Conservation (phyloP, 2,888 invertebrate species). For the Platerodrilus igneus region DNA sequence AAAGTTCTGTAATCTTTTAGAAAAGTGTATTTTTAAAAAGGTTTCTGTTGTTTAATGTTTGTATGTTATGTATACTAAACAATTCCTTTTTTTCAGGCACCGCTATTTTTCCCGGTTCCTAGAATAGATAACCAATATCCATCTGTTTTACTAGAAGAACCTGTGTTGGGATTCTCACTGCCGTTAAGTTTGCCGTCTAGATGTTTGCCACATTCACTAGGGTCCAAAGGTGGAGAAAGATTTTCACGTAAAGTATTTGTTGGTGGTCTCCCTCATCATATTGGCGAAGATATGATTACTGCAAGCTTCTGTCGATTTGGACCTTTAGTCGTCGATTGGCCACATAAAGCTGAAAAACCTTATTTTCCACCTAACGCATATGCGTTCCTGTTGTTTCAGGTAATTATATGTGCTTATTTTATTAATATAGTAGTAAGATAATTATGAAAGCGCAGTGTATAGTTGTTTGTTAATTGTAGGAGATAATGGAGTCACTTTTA, state of each 20-base stretch:
- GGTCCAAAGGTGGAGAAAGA: constrained; percentile 79
- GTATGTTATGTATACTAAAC: no score
- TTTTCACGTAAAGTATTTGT: constrained; percentile 97
- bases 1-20: no score
- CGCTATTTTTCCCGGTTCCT: constrained; percentile 76
- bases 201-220: constrained; percentile 83
- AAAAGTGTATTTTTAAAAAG: no score
- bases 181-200: constrained; percentile 74
- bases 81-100: constrained; percentile 53
- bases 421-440: no score
- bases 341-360: constrained; percentile 98
- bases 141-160: constrained; percentile 57
- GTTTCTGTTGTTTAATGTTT: no score
- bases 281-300: constrained; percentile 98
- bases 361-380: constrained; percentile 99
- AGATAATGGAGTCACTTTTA: no score
- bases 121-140: constrained; percentile 69
- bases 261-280: constrained; percentile 96
- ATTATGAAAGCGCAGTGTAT: no score
- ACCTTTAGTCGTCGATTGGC: constrained; percentile 98
- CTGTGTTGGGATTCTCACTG: constrained; percentile 50
- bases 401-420: constrained; percentile 42
- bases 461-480: no score
- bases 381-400: constrained; percentile 87
- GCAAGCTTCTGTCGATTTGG: constrained; percentile 97